These are phyloP conservation scores for Disparrhopalites patrizii DNA, from an alignment of 2,888 invertebrate genomes.

Conservation along the genomic window DNA sequence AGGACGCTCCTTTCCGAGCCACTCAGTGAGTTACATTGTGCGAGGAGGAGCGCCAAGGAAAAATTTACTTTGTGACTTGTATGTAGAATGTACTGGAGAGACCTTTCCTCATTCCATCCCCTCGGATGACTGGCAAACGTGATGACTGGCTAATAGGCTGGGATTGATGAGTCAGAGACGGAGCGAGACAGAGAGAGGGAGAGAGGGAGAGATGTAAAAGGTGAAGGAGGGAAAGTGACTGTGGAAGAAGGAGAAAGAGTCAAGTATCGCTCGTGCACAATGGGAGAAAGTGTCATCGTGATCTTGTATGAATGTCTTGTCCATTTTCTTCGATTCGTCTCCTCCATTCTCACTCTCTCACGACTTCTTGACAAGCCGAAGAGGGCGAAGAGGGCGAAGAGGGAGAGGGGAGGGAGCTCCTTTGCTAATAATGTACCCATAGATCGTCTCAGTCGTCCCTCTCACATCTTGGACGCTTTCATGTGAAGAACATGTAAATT, in stretches of 20 bases:
- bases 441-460: background rate
- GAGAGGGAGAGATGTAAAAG: background rate
- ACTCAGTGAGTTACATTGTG: no score
- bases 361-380: background rate
- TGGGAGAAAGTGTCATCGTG: slow-evolving; percentile 21
- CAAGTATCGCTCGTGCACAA: slow-evolving; percentile 20
- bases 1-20: no score
- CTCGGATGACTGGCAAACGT: background rate
- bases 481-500: slow-evolving; percentile 28
- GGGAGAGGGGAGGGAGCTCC: background rate
- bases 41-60: background rate
- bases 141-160: slow-evolving; percentile 19
- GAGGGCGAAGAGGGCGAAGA: background rate
- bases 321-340: slow-evolving; percentile 19
- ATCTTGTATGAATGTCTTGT: slow-evolving; percentile 27
- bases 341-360: background rate
- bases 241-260: background rate
- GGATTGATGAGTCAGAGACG: slow-evolving; percentile 4
- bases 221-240: background rate
- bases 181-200: slow-evolving; percentile 1
- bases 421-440: slow-evolving; percentile 23
- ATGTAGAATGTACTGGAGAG: slow-evolving; percentile 11
- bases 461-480: slow-evolving; percentile 20
- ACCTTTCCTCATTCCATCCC: no score
- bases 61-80: slow-evolving; percentile 30